Evolutionary conservation across 2,888 invertebrate species (phyloP).

Genomic region (Folsomia manolachei): DNA sequence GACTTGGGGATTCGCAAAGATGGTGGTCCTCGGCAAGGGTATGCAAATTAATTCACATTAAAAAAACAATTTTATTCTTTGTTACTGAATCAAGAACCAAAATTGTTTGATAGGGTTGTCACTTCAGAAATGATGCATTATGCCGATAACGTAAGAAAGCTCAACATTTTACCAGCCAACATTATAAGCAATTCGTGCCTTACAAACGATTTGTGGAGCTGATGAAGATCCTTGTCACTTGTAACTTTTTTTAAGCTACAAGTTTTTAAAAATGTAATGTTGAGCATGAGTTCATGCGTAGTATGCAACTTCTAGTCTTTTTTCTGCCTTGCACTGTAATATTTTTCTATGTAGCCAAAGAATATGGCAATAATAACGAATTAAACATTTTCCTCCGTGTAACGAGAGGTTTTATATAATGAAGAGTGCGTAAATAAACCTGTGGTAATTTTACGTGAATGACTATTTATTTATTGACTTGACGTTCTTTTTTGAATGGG

Average conservation of each 20-base stretch:
- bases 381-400: no score
- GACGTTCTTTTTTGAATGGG: neutral
- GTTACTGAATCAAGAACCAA: neutral
- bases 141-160: slow-evolving; percentile 76
- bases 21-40: slow-evolving; percentile 94
- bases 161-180: slow-evolving; percentile 71
- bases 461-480: no score
- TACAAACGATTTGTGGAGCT: slow-evolving; percentile 50
- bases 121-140: slow-evolving; percentile 89
- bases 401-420: no score
- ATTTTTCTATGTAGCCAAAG: neutral
- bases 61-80: slow-evolving; percentile 18
- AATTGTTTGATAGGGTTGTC: slow-evolving; percentile 61
- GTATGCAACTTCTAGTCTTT: neutral
- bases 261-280: no score
- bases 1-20: slow-evolving; percentile 88
- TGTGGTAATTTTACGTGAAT: no score
- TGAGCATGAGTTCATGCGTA: neutral
- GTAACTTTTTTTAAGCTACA: no score
- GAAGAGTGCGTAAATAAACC: neutral
- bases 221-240: no score
- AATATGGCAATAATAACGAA: no score
- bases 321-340: slow-evolving; percentile 1
- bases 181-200: slow-evolving; percentile 53
- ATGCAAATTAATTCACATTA: slow-evolving; percentile 37